These are phyloP conservation scores for Xenentodon cancila DNA, from an alignment of 2,797 vertebrate genomes.

Conservation along the genomic window DNA sequence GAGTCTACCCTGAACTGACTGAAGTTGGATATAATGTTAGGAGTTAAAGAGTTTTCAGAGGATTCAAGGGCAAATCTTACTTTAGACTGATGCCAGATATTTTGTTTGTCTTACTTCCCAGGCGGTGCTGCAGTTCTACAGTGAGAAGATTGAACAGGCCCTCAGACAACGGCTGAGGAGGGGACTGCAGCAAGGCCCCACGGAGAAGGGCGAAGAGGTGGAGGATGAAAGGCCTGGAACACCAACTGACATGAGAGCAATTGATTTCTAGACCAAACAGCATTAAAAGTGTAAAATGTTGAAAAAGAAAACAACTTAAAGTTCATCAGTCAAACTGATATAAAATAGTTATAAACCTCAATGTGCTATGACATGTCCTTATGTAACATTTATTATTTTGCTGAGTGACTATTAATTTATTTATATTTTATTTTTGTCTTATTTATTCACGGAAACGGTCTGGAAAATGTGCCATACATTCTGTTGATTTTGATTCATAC, in stretches of 20 bases:
- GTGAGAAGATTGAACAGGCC: conserved; percentile 79
- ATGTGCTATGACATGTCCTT: conserved; percentile 44
- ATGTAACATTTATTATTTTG: conserved; percentile 56
- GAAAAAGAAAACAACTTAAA: conserved; percentile 54
- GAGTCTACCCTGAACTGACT: conserved; percentile 34
- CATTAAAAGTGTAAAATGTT: conserved; percentile 36
- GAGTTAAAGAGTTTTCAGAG: background rate
- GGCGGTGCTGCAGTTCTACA: conserved; percentile 81
- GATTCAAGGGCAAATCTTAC: background rate
- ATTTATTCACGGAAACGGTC: conserved; percentile 69
- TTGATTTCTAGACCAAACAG: conserved; percentile 75
- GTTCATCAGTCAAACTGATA: conserved; percentile 82
- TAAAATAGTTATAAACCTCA: conserved; percentile 61
- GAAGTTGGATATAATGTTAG: background rate
- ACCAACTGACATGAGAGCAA: conserved; percentile 83
- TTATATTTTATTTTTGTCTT: conserved; percentile 38
- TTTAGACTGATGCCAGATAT: no score
- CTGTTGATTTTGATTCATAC: conserved; percentile 43
- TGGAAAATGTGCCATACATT: conserved; percentile 75
- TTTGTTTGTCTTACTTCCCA: conserved; percentile 21
- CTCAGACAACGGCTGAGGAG: conserved; percentile 77
- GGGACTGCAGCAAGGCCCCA: conserved; percentile 51
- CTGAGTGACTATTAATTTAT: conserved; percentile 64
- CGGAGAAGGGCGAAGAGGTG: conserved; percentile 71
- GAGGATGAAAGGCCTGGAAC: conserved; percentile 78